These are phyloP conservation scores for Yasuhikotakia modesta DNA, from an alignment of 2,797 vertebrate genomes.

Conservation along the genomic window DNA sequence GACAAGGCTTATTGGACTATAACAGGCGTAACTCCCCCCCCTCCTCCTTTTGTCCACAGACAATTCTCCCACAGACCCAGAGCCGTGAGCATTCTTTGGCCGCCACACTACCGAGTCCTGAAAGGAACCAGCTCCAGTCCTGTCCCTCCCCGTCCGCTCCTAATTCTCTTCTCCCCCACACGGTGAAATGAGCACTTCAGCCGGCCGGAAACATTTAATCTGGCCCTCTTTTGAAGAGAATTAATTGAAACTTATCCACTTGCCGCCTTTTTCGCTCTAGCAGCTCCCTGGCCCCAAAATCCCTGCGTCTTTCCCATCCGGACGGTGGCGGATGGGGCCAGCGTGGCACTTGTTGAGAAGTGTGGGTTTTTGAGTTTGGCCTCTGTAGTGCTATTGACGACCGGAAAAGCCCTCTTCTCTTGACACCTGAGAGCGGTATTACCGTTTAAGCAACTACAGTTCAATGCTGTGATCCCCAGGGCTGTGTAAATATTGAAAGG, in stretches of 20 bases:
- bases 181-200: constrained; percentile 99
- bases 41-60: constrained; percentile 92
- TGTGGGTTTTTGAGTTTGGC: constrained; percentile 64
- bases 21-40: constrained; percentile 98
- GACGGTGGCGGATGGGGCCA: constrained; percentile 48
- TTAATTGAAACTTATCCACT: constrained; percentile 99
- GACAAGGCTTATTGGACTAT: constrained; percentile 99
- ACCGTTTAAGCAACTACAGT: constrained; percentile 27
- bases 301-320: constrained; percentile 50
- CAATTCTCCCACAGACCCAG: constrained; percentile 98
- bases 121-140: constrained; percentile 91
- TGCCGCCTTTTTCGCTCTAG: constrained; percentile 81
- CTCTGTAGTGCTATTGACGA: constrained; percentile 53
- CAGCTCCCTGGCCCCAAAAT: constrained; percentile 59
- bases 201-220: constrained; percentile 99
- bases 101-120: constrained; percentile 93
- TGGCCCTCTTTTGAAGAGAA: constrained; percentile 92
- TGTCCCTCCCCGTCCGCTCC: constrained; percentile 88
- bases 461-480: constrained; percentile 36
- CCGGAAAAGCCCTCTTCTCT: constrained; percentile 50
- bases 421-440: constrained; percentile 54
- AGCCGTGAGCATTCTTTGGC: constrained; percentile 95
- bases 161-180: constrained; percentile 67
- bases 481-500: constrained; percentile 72
- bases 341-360: constrained; percentile 64